Evolutionary conservation across 1,140 invertebrate species (phyloP), one percentile per base, ranked within the genome.

Genomic region (Achatina immaculata): DNA sequence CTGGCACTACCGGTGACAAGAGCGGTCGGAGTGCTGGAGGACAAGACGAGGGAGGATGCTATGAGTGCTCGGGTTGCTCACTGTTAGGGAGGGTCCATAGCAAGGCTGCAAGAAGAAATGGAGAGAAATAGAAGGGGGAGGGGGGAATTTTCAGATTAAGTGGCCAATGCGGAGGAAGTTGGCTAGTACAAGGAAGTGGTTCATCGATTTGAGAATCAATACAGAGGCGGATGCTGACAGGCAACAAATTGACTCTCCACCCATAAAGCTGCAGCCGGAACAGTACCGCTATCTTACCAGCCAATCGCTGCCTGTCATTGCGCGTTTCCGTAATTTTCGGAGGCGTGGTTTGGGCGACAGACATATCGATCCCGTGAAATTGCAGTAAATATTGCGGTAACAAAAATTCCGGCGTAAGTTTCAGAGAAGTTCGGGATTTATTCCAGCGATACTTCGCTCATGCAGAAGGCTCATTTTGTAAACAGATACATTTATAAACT

Each of bases 1-100:
- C 76, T 58, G 65, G 58, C 76, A 78, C 76, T 68, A 68, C 76
- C 76, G 76, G 76, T 78, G 76, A 78, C 76, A 78, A 68, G 76
- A 65, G 36, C 21, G 19, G 38, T 11, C 72, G 51, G 72, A 76
- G 51, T 76, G 48, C 55, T 76, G 24, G 74, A 65, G 51, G 74
- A 38, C 38, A 48, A 34, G 48, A 16, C 36, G 48, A 62, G 74
- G 74, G 74, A 38, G 74, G 74, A 76, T 58, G 55, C 74, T 76
- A 62, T 45, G 42, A 74, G 48, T 40, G 36, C 42, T 43, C n/a
- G 43, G 42, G 43, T 45, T 74, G n/a, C 31, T 62, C 58, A 31
- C 58, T 31, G 31, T 2, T 31, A 31, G 58, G 58, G 28, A 62
- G n/a, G 58, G 3, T 31, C 58, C 31, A 9, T 62, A 36, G 24